Percentiles rank a stretch among this genome's conserved stretches.
Conservation (phyloP, 2,113 vertebrate species). For the Rattus norvegicus region GRCr8 NC_086028.1:72272501-72273000, state of each 20-base stretch:
- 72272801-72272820: neutral
- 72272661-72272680: constrained; percentile 1
- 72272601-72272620: too few species aligned
- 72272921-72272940: neutral
- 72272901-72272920: neutral
- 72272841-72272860: neutral
- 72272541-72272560: too few species aligned
- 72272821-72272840: neutral
- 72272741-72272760: neutral
- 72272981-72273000: neutral
- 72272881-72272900: neutral
- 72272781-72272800: neutral
- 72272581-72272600: too few species aligned
- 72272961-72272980: neutral
- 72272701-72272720: constrained; percentile 13
- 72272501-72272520: too few species aligned
- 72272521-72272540: too few species aligned
- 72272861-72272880: neutral
- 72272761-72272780: neutral
- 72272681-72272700: constrained; percentile 31
- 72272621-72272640: too few species aligned
- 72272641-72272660: neutral
- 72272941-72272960: neutral
- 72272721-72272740: neutral
- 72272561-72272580: too few species aligned